phyloP scores from a whole-genome alignment of 64 coral and sea anemone genomes.

The Pachyseris speciosa region DNA sequence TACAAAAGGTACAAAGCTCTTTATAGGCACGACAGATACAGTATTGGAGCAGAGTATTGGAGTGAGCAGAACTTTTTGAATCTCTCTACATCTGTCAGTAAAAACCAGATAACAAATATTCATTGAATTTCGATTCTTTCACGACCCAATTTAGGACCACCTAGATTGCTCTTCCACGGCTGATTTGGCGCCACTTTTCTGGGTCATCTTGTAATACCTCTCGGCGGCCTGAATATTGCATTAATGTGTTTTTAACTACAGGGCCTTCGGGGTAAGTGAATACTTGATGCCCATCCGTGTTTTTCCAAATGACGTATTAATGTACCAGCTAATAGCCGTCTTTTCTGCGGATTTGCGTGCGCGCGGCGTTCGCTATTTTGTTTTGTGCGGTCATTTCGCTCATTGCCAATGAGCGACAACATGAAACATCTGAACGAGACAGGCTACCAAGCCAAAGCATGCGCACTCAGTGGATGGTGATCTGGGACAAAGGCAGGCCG shows the following conservation, averaged over 20 bases:
- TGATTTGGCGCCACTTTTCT: neutral
- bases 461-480: too few relatives aligned
- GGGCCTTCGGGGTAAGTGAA: constrained; percentile 30
- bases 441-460: too few relatives aligned
- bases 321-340: neutral
- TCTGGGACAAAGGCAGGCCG: too few relatives aligned
- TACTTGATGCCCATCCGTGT: neutral
- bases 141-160: neutral
- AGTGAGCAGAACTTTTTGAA: constrained; percentile 22
- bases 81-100: neutral
- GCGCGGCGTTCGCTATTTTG: neutral
- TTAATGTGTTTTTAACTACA: constrained; percentile 35
- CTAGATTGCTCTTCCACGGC: neutral
- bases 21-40: neutral
- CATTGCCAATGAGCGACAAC: too few relatives aligned
- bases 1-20: neutral
- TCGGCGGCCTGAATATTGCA: neutral
- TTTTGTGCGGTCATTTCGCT: neutral
- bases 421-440: too few relatives aligned
- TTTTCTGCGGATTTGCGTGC: neutral
- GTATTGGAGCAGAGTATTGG: constrained; percentile 6
- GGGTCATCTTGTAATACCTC: neutral
- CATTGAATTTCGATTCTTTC: neutral
- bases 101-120: constrained; percentile 37
- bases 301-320: constrained; percentile 1